These are phyloP conservation scores for Neoaliturus tenellus DNA, from an alignment of 2,888 invertebrate species.

Conservation along the genomic window DNA sequence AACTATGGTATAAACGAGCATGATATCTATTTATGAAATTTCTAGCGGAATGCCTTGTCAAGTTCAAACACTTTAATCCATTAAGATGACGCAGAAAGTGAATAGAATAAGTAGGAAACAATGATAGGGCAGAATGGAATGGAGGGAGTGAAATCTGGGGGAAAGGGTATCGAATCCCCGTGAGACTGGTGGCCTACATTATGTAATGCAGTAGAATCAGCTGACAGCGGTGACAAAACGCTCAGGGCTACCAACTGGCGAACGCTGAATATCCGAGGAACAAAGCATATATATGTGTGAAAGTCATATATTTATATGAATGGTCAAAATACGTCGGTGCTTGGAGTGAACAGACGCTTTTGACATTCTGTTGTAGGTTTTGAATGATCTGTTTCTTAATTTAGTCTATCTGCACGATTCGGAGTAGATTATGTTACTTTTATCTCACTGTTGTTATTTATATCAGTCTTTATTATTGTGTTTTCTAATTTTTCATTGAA, in stretches of 20 bases:
- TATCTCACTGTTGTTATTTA: no score
- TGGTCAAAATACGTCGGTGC: no score
- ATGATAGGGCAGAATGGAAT: not conserved
- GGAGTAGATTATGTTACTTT: no score
- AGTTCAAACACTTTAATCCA: not conserved
- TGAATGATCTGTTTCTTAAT: no score
- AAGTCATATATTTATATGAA: not conserved
- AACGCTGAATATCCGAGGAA: not conserved
- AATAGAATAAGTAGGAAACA: slow-evolving; percentile 15
- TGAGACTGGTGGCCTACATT: slow-evolving; percentile 53
- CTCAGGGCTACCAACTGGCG: slow-evolving; percentile 35
- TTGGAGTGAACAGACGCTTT: no score
- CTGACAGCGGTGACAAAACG: slow-evolving; percentile 34
- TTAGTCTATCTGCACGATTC: no score
- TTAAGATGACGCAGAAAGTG: slow-evolving; percentile 36
- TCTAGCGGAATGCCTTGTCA: no score
- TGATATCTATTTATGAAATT: no score
- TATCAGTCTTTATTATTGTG: no score
- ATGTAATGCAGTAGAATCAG: slow-evolving; percentile 26
- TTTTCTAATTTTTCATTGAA: no score
- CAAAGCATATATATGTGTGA: not conserved
- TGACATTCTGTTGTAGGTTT: no score
- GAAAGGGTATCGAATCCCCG: slow-evolving; percentile 55
- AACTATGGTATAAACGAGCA: no score
- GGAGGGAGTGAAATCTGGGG: slow-evolving; percentile 49